phyloP scores from a whole-genome alignment of 2,888 invertebrate genomes.

The Noctua janthina region DNA sequence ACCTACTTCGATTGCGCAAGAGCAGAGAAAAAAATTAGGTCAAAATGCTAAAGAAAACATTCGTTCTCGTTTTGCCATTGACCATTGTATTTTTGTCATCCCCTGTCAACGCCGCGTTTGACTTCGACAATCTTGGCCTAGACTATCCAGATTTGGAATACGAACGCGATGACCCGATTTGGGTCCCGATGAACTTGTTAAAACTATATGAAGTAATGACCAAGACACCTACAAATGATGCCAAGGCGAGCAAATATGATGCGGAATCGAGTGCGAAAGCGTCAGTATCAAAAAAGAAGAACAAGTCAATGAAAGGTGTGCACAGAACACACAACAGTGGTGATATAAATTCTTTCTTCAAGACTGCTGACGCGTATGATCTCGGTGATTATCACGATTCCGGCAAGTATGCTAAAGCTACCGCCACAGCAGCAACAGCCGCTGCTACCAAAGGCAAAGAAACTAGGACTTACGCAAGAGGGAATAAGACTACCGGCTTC shows the following conservation, averaged over 20 bases:
- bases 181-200: slow-evolving; percentile 73
- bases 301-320: slow-evolving; percentile 74
- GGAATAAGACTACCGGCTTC: slow-evolving; percentile 90
- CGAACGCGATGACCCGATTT: slow-evolving; percentile 79
- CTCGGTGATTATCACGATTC: slow-evolving; percentile 81
- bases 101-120: slow-evolving; percentile 75
- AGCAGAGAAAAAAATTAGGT: slow-evolving; percentile 74
- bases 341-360: slow-evolving; percentile 81
- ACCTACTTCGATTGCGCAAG: slow-evolving; percentile 86
- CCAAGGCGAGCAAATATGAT: slow-evolving; percentile 58
- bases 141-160: slow-evolving; percentile 80
- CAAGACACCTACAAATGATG: slow-evolving; percentile 57
- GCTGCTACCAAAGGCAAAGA: slow-evolving; percentile 84
- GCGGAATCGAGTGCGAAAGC: slow-evolving; percentile 70
- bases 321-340: slow-evolving; percentile 77
- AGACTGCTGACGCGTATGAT: slow-evolving; percentile 76
- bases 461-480: slow-evolving; percentile 88
- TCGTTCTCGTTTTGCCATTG: slow-evolving; percentile 77
- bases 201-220: slow-evolving; percentile 73
- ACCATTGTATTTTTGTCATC: slow-evolving; percentile 76
- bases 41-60: slow-evolving; percentile 80
- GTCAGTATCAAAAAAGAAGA: slow-evolving; percentile 80
- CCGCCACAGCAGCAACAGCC: slow-evolving; percentile 81
- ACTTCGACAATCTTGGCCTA: slow-evolving; percentile 80
- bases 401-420: slow-evolving; percentile 81